Evolutionary conservation across 2,888 invertebrate species (phyloP), one percentile per base, ranked within the genome.

Genomic region (Philereme vetulata): DNA sequence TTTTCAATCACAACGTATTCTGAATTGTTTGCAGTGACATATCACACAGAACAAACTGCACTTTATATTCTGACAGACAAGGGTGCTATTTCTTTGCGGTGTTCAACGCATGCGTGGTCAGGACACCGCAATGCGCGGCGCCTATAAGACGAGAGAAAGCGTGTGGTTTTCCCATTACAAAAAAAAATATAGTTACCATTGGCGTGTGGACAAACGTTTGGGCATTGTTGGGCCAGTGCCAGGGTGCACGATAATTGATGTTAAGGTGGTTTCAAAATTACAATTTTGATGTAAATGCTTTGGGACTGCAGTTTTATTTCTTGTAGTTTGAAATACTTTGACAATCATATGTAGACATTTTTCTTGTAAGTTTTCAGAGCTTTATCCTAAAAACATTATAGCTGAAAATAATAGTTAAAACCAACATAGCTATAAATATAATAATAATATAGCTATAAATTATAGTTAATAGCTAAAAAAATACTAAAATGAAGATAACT

Each of bases 121-220:
- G 57, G 74, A 67, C 87, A 88, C 91, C 91, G 91, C 91, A 91
- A 88, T 91, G 91, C 91, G 91, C 90, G 91, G 89, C 91, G 91
- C 88, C 91, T 80, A 68, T 64, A 69, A 83, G 90, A 83, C 88
- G 82, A 79, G 82, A 78, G 71, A 63, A 80, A 85, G 84, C 89
- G 89, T 90, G 90, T 80, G 82, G 81, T 79, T 78, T 80, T 75
- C 75, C 85, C 88, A 87, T 89, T 85, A 90, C 74, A 80, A 76
- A 81, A 79, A 80, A 79, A 74, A 75, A 74, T 21, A 80, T 76
- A 64, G 62, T 63, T 67, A 63, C 65, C 63, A 65, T 65, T 77
- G 69, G 76, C 73, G 74, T 77, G 74, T 75, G 72, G 45, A 50
- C 64, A 68, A 76, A 76, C 66, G 68, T 83, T 86, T 76, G 78